Base-by-base conservation (phyloP, 2,888 invertebrate species). In the Arenicola marina region DNA sequence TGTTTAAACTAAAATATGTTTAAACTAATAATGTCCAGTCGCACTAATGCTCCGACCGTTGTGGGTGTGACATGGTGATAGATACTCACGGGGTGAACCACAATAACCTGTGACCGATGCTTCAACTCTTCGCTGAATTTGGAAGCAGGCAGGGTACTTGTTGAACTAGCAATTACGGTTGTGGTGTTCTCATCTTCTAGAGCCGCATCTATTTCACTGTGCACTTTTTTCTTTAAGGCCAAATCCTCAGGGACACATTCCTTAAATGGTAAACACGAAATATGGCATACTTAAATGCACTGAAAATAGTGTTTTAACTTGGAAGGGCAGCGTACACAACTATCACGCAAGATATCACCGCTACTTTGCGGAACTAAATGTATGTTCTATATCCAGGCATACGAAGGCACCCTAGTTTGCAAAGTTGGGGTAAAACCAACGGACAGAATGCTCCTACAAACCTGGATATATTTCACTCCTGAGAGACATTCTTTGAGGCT, bases 241-340 rank as follows among this genome's bases (percentile, higher is more conserved):
- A 96, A 82, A 70, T 88, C 89, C 85, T 98, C 97, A 1, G 95
- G 95, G 1, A 96, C 91, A 82, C 95, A 95, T 87, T 97, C 97
- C 85, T 96, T n/a, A n/a, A n/a, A n/a, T n/a, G n/a, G n/a, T n/a
- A n/a, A n/a, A n/a, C n/a, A n/a, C n/a, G n/a, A n/a, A n/a, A n/a
- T n/a, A n/a, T n/a, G n/a, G n/a, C n/a, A n/a, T n/a, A n/a, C n/a
- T n/a, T n/a, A n/a, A n/a, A n/a, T n/a, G n/a, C n/a, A n/a, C n/a
- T n/a, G n/a, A n/a, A n/a, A n/a, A n/a, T n/a, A n/a, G n/a, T n/a
- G n/a, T n/a, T n/a, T n/a, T n/a, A n/a, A n/a, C n/a, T n/a, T n/a
- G n/a, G n/a, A n/a, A n/a, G n/a, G n/a, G n/a, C n/a, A n/a, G n/a
- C n/a, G n/a, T n/a, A n/a, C n/a, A n/a, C n/a, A n/a, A n/a, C n/a